A percentile compares a stretch with the other conserved stretches of the same genome.
Evolutionary conservation across 2,797 vertebrate genomes (phyloP).

Genomic region (Eutrigla gurnardus): DNA sequence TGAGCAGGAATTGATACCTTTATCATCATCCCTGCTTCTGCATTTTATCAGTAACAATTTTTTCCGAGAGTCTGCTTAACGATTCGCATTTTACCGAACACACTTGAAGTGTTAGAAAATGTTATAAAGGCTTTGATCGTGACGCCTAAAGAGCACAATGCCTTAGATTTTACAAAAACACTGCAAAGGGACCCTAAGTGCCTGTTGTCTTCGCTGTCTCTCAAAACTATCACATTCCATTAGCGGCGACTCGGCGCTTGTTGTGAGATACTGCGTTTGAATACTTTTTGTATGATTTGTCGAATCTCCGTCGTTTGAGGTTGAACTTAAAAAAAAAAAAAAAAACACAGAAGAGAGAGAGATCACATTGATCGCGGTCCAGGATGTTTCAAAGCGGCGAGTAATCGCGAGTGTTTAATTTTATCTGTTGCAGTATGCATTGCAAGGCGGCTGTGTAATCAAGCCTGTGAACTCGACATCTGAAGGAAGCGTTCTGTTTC

Average conservation of each 20-base stretch:
- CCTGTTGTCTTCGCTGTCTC: slow-evolving; percentile 71
- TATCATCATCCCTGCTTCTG: slow-evolving; percentile 55
- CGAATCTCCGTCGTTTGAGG: slow-evolving; percentile 79
- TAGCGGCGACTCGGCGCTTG: slow-evolving; percentile 60
- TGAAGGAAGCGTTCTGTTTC: slow-evolving; percentile 81
- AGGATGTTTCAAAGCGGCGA: slow-evolving; percentile 82
- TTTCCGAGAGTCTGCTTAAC: slow-evolving; percentile 56
- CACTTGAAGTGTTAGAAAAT: slow-evolving; percentile 74
- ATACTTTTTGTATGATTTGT: slow-evolving; percentile 73
- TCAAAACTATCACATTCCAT: slow-evolving; percentile 80
- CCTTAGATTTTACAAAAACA: slow-evolving; percentile 63
- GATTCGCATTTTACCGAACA: slow-evolving; percentile 69
- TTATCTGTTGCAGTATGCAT: slow-evolving; percentile 84
- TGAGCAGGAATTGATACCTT: slow-evolving; percentile 61
- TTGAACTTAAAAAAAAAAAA: slow-evolving; percentile 72
- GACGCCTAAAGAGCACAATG: slow-evolving; percentile 65
- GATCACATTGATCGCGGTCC: slow-evolving; percentile 81
- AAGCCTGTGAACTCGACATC: slow-evolving; percentile 86
- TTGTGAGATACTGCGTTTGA: slow-evolving; percentile 67
- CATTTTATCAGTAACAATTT: slow-evolving; percentile 57
- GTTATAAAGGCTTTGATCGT: slow-evolving; percentile 77
- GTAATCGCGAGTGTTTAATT: slow-evolving; percentile 84
- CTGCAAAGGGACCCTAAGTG: slow-evolving; percentile 60
- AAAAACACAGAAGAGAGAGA: not conserved
- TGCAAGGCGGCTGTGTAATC: slow-evolving; percentile 80